phyloP scores from a whole-genome alignment of 2,797 vertebrate genomes.

The Centropyge bicolor region DNA sequence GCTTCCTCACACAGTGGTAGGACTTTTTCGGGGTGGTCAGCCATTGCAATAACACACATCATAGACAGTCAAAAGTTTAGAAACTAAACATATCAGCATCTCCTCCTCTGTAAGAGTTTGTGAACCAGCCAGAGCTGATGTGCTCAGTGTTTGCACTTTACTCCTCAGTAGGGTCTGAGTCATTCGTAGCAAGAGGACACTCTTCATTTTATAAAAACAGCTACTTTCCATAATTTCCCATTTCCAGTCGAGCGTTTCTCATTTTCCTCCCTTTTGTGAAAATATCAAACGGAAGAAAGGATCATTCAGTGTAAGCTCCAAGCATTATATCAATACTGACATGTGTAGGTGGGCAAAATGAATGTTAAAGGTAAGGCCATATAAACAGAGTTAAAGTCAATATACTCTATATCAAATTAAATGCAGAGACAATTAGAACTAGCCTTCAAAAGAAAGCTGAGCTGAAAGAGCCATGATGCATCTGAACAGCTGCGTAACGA shows the following conservation, averaged over 20 bases:
- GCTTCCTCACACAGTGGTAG: conserved; percentile 53
- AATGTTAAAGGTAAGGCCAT: conserved; percentile 7
- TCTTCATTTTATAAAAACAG: not conserved
- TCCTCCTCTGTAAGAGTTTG: conserved; percentile 42
- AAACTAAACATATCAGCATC: conserved; percentile 54
- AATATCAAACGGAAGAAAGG: not conserved
- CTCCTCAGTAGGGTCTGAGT: conserved; percentile 23
- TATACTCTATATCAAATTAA: not conserved
- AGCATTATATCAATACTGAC: not conserved
- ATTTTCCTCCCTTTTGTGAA: not conserved
- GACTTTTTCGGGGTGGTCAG: conserved; percentile 42
- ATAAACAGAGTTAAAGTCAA: not conserved
- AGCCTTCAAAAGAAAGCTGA: not conserved
- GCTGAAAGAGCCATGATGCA: conserved; percentile 1
- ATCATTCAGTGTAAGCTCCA: not conserved
- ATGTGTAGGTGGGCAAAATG: conserved; percentile 8
- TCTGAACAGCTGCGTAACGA: not conserved
- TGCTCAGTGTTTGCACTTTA: conserved; percentile 59
- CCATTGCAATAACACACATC: conserved; percentile 53
- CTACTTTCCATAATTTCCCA: not conserved
- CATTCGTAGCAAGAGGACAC: conserved; percentile 6
- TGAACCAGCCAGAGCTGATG: conserved; percentile 40
- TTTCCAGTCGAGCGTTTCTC: not conserved
- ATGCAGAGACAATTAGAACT: not conserved
- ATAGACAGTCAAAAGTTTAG: conserved; percentile 57